These are phyloP conservation scores for Prionace glauca DNA, from an alignment of 2,797 vertebrate genomes.

Conservation along the genomic window DNA sequence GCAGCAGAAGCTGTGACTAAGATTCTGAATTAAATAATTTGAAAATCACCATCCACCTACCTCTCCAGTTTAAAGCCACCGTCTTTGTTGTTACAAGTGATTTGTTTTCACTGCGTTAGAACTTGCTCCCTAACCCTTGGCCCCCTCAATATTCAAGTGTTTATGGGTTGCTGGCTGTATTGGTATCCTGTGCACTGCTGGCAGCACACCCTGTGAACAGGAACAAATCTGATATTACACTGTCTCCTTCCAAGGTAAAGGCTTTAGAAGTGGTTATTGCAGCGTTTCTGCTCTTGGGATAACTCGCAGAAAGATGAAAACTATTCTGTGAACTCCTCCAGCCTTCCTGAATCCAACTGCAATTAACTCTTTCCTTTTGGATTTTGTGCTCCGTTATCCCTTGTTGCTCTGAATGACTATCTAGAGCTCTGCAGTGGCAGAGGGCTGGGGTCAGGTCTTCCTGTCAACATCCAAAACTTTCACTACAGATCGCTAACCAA, in stretches of 20 bases:
- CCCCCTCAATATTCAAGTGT: conserved; percentile 20
- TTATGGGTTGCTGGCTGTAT: conserved; percentile 13
- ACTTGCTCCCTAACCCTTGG: conserved; percentile 21
- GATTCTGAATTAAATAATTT: not conserved
- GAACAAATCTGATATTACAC: conserved; percentile 3
- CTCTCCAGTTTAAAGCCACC: not conserved
- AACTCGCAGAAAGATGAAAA: not conserved
- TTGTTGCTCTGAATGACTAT: no score
- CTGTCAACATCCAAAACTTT: no score
- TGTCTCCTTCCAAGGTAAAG: conserved; percentile 8
- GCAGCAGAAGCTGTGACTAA: not conserved
- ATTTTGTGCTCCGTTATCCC: no score
- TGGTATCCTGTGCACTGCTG: conserved; percentile 11
- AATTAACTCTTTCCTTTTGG: not conserved
- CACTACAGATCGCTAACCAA: no score
- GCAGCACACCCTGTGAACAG: conserved; percentile 2
- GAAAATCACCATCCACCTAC: not conserved
- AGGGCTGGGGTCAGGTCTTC: no score
- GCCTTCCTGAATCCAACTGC: not conserved
- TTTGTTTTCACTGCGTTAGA: conserved; percentile 10
- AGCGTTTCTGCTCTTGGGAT: conserved; percentile 22
- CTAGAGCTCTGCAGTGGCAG: no score
- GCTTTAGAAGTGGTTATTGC: conserved; percentile 10
- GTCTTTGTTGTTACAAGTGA: not conserved
- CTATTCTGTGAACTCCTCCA: not conserved